Evolutionary conservation across 30 jellyfish, hydroid and myxozoan species (phyloP).

Genomic region (Aurelia aurita): DNA sequence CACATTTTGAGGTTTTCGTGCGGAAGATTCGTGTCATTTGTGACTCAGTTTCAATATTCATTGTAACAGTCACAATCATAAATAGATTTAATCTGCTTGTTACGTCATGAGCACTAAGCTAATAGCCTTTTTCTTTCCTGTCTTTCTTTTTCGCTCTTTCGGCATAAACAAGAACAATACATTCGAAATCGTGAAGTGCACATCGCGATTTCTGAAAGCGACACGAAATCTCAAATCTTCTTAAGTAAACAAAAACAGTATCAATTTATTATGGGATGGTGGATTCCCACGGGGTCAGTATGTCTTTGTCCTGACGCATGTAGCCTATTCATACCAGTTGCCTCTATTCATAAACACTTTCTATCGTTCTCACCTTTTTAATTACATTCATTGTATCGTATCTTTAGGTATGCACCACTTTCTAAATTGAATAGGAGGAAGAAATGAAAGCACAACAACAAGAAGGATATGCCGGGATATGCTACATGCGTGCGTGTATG

Average conservation of each 20-base stretch:
- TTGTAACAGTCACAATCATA: conserved; percentile 21
- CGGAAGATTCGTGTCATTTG: conserved; percentile 28
- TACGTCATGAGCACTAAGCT: no score
- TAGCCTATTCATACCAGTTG: neutral
- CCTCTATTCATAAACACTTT: neutral
- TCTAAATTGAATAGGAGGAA: no score
- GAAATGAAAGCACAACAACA: no score
- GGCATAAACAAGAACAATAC: neutral
- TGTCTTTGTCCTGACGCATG: conserved; percentile 24
- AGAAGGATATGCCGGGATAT: no score
- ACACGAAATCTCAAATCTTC: neutral
- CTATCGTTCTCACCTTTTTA: no score
- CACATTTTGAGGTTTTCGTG: conserved; percentile 24
- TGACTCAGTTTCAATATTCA: conserved; percentile 36
- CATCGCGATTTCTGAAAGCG: neutral
- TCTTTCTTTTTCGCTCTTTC: neutral
- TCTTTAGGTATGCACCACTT: neutral
- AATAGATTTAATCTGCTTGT: no score
- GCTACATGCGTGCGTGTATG: no score
- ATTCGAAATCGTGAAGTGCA: neutral
- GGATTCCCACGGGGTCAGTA: conserved; percentile 16
- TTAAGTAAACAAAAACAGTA: conserved; percentile 31
- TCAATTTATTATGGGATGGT: conserved; percentile 9
- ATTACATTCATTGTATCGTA: neutral
- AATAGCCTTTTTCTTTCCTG: neutral